phyloP scores from a whole-genome alignment of 2,888 invertebrate species.

The Tenthredo notha region DNA sequence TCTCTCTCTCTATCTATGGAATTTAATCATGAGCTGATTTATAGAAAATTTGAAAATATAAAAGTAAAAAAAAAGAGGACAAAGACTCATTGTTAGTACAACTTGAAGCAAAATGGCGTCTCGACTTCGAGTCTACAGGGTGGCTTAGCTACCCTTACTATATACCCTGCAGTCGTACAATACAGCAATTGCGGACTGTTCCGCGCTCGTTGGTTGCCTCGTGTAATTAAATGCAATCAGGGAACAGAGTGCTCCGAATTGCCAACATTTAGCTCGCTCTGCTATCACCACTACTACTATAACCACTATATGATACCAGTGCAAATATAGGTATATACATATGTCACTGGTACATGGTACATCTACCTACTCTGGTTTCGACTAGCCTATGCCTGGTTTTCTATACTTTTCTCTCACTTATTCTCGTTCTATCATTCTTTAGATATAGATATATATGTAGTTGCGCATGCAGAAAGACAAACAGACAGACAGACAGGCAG shows the following conservation, averaged over 20 bases:
- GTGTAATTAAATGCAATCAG: constrained; percentile 78
- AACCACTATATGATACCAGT: background rate
- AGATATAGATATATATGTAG: background rate
- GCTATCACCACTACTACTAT: constrained; percentile 22
- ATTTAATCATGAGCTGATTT: background rate
- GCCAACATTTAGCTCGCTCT: constrained; percentile 55
- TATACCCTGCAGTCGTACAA: constrained; percentile 61
- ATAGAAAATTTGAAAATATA: background rate
- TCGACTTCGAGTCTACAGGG: constrained; percentile 12
- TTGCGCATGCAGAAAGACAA: background rate
- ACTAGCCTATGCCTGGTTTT: constrained; percentile 23
- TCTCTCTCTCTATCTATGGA: background rate
- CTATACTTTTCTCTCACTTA: background rate
- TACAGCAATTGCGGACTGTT: constrained; percentile 72
- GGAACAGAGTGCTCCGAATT: constrained; percentile 74
- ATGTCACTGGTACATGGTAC: background rate
- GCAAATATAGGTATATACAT: background rate
- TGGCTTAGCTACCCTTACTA: background rate
- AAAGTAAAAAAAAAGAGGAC: background rate
- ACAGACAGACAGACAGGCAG: background rate
- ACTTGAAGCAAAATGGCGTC: background rate
- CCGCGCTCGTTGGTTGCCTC: constrained; percentile 64
- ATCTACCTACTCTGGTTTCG: background rate
- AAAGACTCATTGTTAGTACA: background rate
- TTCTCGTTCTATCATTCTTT: background rate